Base-by-base conservation (phyloP, 1,140 invertebrate species). In the Polypedilum pembai region DNA sequence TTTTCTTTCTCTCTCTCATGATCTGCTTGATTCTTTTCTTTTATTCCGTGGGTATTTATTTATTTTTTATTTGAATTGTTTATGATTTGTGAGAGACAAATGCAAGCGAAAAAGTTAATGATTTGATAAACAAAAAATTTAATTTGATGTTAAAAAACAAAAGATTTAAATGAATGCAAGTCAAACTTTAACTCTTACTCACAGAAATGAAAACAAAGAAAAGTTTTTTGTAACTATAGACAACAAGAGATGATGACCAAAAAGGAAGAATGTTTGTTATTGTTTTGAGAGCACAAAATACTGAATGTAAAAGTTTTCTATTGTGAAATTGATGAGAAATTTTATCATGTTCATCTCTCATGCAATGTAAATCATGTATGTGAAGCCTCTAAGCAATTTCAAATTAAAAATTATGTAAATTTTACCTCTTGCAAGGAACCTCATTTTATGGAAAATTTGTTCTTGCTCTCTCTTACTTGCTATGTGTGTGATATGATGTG, bases 341-440 rank as follows among this genome's bases (percentile, higher is more conserved):
- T n/a, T n/a, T 15, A 56, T 56, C n/a, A 56, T n/a, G 12, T 56
- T 56, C 45, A 56, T n/a, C 45, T 56, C n/a, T n/a, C 45, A 12
- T 56, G 41, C n/a, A 56, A 56, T 56, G 45, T 56, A 56, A n/a
- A n/a, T 56, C 12, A n/a, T 56, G 45, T 56, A 56, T n/a, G 12
- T 56, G 45, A 56, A 56, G 12, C 12, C 45, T 56, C 12, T 12
- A 3, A 56, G 45, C 45, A 56, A 56, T 56, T 56, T 56, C 45
- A 56, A 56, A 56, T 56, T 56, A 56, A 56, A 56, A 56, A 56
- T 56, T 56, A 56, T 56, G 45, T 56, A 56, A 56, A 56, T 56
- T 56, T 56, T 56, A 56, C 45, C 45, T 56, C 45, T 56, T 56
- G n/a, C 12, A 56, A 56, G 45, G 15, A 56, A 12, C n/a, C n/a